phyloP scores from a whole-genome alignment of 2,113 vertebrate species.

The Grus americana region DNA sequence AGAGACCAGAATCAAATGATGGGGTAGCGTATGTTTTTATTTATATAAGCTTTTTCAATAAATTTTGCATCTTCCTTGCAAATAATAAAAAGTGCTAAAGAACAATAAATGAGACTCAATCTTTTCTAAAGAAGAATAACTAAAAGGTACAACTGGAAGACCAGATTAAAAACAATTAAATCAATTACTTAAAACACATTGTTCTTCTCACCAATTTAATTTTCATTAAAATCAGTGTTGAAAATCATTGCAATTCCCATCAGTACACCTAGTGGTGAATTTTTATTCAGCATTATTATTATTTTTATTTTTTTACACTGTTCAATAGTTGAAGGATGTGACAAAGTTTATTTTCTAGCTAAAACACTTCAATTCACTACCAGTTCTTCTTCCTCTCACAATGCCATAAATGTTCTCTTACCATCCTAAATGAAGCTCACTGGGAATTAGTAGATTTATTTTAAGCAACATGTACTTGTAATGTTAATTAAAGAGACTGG shows the following conservation, averaged over 20 bases:
- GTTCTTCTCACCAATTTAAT: neutral
- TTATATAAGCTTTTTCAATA: neutral
- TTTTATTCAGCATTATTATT: neutral
- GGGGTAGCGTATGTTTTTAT: neutral
- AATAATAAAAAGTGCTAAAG: neutral
- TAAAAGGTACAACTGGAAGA: neutral
- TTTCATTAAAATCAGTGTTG: neutral
- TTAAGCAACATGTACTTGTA: slow-evolving; percentile 11
- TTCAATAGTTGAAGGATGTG: neutral
- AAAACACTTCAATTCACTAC: neutral
- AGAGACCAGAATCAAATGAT: neutral
- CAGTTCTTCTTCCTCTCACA: neutral
- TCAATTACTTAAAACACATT: neutral
- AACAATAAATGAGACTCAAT: neutral
- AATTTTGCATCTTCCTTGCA: neutral
- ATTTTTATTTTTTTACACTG: neutral
- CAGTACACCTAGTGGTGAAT: neutral
- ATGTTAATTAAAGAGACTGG: slow-evolving; percentile 21
- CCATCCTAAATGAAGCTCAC: neutral
- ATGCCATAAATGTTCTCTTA: neutral
- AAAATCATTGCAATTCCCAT: neutral
- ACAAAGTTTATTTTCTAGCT: neutral
- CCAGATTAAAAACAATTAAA: neutral
- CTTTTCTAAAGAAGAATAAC: neutral
- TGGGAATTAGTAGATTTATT: slow-evolving; percentile 11